Evolutionary conservation across 2,888 invertebrate species (phyloP), one percentile per base, ranked within the genome.

Genomic region (Meliscaeva auricollis): DNA sequence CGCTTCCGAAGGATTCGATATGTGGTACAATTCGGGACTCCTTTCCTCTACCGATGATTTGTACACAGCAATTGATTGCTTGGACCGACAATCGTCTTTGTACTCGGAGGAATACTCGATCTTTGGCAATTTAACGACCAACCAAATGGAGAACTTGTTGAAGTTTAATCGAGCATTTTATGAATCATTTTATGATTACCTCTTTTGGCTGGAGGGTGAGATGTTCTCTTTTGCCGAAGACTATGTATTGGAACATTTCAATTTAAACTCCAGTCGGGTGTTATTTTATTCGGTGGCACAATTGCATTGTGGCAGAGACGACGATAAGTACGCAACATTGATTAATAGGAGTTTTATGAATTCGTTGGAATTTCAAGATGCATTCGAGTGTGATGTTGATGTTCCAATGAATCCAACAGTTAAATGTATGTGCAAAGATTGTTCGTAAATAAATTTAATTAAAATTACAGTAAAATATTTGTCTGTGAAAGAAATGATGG

Each of bases 261-360:
- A 89, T 5, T 70, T 91, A 70, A 87, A 90, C 38, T 87, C 90
- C 4, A 87, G 84, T 8, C 89, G 88, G 0, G 87, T 91, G 22
- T 76, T 91, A 56, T 91, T 91, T 74, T 91, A 91, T 87, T 90
- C 91, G 0, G 90, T 89, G 48, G 90, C 91, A 7, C 91, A 91
- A 20, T 89, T 90, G 64, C 60, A 89, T 44, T 91, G 91, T 68
- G 89, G 88, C 32, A 90, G 91, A 2, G 89, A 89, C 50, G 88
- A 89, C 9, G 78, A 77, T 3, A 83, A 88, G n/a, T 90, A 89
- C 79, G 87, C 88, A 1, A 76, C 87, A 0, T 80, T 89, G 41
- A 89, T 91, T 3, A 91, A 91, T 88, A 89, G 91, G 0, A 90
- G 89, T 9, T 91, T 89, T 20, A 91, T 91, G 91, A 91, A 91